Base-by-base conservation (phyloP, 2,113 vertebrate genomes). In the Odontesthes bonariensis region DNA sequence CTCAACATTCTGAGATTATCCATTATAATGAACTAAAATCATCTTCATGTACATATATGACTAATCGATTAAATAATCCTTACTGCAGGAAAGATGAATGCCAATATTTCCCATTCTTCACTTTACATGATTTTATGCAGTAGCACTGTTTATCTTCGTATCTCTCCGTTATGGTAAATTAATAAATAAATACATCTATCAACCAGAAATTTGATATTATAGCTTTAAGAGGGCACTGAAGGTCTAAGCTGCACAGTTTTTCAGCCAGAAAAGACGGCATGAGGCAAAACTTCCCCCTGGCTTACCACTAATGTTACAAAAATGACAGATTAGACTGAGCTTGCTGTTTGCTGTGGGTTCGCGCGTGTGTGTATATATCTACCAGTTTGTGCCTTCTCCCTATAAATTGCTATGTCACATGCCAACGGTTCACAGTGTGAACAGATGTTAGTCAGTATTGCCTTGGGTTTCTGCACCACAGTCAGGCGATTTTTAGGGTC, bases 391-490 rank as follows among this genome's bases (percentile, higher is more conserved):
- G 62, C 69, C 79, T 73, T 73, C 46, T 52, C 69, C 67, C 63
- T 79, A 67, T 69, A 83, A 86, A 80, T 68, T 64, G 82, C 81
- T 80, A 73, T 85, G 81, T 81, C 40, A 73, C 87, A 82, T 84
- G 88, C 88, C 85, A 86, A 80, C 81, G 71, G 89, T 85, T 94
- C 74, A 88, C 90, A 92, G 92, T 91, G 90, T 84, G 94, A 96
- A 94, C 92, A 96, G 90, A 95, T 92, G 93, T 90, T 95, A 78
- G 75, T 82, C 75, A 78, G 76, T 90, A 87, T 74, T 90, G 77
- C 85, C 75, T 77, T 71, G 27, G 80, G 84, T 88, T 86, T 87
- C 44, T 86, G 77, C 81, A 83, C 76, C 75, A 56, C 76, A 92
- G 88, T 77, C 77, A 70, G 74, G 80, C 87, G 73, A 79, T 88